phyloP scores from a whole-genome alignment of 2,113 vertebrate species.

The Rousettus leschenaultii region DNA sequence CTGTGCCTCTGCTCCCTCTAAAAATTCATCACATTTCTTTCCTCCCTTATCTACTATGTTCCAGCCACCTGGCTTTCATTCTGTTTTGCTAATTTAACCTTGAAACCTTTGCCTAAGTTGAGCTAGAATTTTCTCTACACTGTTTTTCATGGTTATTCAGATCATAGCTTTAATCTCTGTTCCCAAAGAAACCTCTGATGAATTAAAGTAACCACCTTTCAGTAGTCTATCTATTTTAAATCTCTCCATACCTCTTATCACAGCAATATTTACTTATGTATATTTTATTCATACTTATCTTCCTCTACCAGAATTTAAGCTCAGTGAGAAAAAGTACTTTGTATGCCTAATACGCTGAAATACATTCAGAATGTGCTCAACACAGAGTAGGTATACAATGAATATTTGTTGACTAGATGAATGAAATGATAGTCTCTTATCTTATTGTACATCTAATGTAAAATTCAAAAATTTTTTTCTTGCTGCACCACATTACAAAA shows the following conservation, averaged over 20 bases:
- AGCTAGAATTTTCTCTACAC: neutral
- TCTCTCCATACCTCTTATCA: neutral
- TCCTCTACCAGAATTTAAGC: neutral
- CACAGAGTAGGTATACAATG: neutral
- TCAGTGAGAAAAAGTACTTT: neutral
- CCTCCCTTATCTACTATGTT: neutral
- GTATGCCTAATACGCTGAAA: neutral
- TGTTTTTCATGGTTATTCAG: neutral
- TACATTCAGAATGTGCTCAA: neutral
- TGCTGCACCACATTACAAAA: conserved; percentile 65
- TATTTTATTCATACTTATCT: neutral
- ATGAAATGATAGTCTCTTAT: neutral
- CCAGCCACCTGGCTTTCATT: neutral
- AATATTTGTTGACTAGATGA: neutral
- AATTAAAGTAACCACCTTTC: neutral
- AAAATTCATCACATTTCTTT: neutral
- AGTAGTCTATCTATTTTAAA: neutral
- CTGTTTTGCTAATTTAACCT: neutral
- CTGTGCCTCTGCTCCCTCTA: neutral
- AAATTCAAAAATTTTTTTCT: conserved; percentile 63
- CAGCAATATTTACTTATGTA: neutral
- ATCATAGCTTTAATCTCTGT: neutral
- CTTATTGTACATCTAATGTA: neutral
- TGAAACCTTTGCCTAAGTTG: neutral
- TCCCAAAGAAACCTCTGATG: neutral